Base-by-base conservation (phyloP, 2,113 vertebrate genomes). In the Calidris pygmaea region DNA sequence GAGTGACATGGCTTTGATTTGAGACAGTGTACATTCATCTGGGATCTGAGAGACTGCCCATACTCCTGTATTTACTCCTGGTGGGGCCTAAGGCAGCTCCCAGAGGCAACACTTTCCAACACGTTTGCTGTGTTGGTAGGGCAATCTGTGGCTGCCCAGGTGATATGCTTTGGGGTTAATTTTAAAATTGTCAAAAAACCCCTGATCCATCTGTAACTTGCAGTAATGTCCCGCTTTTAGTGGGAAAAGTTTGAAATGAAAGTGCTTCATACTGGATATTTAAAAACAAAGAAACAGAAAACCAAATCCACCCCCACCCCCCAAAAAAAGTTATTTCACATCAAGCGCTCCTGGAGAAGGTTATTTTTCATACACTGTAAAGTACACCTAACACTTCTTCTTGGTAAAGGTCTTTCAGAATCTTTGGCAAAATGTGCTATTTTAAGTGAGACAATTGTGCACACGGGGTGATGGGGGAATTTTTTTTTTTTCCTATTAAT, bases 361-460 rank as follows among this genome's bases (percentile, higher is more conserved):
- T 84, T 91, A 59, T 85, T 95, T 95, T 90, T 88, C 74, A 80
- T 34, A 39, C 3, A 24, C 75, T 68, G 39, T 48, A 24, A 81
- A 80, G 76, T 85, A 77, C 37, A 89, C 10, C 32, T 66, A 66
- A 77, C 55, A 39, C 71, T 59, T 48, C 75, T 91, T 47, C 78
- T 85, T 2, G 2, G 75, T 66, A 67, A 73, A 75, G 87, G 79
- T 85, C 21, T 12, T 39, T 60, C 75, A 86, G 82, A 30, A 88
- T 84, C 55, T 83, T 43, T 71, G 75, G 84, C 93, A 90, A 88
- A 89, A 96, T 41, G 55, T 9, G 11, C 79, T 88, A 11, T 63
- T 93, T 79, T 78, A 35, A 87, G 73, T 37, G 90, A 95, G 67
- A 90, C 90, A 93, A 56, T 90, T 53, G 75, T 56, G 59, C 81